Percentiles rank a stretch among this genome's conserved stretches.
phyloP scores from a whole-genome alignment of 2,797 vertebrate genomes.

The Pangasius mekongensis region DNA sequence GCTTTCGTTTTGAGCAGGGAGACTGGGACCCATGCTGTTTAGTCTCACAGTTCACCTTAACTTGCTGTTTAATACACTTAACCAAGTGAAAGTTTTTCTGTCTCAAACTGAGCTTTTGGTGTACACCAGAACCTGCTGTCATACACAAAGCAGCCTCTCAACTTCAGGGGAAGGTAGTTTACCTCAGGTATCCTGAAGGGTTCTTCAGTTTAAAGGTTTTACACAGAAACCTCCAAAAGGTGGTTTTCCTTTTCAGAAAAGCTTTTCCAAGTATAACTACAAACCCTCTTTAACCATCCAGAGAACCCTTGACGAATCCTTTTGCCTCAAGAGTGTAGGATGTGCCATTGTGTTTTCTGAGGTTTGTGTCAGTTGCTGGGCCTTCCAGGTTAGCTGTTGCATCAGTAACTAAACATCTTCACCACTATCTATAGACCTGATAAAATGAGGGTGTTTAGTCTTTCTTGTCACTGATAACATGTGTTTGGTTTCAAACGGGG shows the following conservation, averaged over 20 bases:
- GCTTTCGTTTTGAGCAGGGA: background rate
- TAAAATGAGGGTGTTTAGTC: background rate
- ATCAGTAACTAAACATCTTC: background rate
- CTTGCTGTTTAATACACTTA: background rate
- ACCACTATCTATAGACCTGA: background rate
- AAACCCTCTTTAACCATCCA: too few species aligned
- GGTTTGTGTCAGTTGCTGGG: background rate
- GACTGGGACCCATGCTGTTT: background rate
- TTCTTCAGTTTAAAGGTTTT: background rate
- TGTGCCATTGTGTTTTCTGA: background rate
- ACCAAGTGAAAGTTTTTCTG: background rate
- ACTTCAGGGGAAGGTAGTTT: too few species aligned
- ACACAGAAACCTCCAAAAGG: background rate
- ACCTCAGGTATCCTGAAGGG: background rate
- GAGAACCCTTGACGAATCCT: too few species aligned
- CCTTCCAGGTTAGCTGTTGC: background rate
- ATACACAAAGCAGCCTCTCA: background rate
- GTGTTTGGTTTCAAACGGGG: background rate
- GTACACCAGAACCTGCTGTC: background rate
- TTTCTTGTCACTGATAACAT: slow-evolving; percentile 1
- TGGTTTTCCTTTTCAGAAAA: background rate
- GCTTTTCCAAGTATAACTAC: background rate
- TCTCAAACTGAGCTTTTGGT: background rate
- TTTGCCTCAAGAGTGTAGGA: too few species aligned
- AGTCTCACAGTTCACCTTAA: background rate